A percentile compares a stretch with the other conserved stretches of the same genome.
Evolutionary conservation across 2,888 invertebrate species (phyloP).

Genomic region (Helicoverpa assulta): DNA sequence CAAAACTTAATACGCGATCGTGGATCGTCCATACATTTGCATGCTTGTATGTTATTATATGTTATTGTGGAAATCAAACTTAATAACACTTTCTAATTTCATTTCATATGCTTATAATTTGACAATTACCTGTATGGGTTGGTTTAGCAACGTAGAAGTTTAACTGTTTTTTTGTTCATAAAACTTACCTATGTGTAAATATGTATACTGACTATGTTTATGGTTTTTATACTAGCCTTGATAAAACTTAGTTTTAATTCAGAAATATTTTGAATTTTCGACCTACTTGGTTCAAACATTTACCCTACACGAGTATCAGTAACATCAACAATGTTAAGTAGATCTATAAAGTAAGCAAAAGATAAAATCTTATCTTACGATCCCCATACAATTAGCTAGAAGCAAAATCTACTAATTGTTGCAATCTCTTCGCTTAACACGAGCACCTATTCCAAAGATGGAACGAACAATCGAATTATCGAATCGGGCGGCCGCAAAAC

Average conservation of each 20-base stretch:
- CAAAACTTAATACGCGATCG: slow-evolving; percentile 73
- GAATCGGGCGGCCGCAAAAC: slow-evolving; percentile 73
- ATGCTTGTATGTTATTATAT: slow-evolving; percentile 77
- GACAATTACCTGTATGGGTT: slow-evolving; percentile 38
- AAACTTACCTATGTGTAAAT: neutral
- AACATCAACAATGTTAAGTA: slow-evolving; percentile 17
- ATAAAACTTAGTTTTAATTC: too few relatives aligned
- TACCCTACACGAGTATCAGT: slow-evolving; percentile 1
- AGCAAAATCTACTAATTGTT: slow-evolving; percentile 53
- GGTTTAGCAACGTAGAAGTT: slow-evolving; percentile 7
- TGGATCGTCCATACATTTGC: slow-evolving; percentile 76
- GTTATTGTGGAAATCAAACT: slow-evolving; percentile 69
- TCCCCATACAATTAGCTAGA: slow-evolving; percentile 42
- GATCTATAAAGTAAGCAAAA: slow-evolving; percentile 15
- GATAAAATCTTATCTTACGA: slow-evolving; percentile 33
- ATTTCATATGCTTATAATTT: slow-evolving; percentile 60
- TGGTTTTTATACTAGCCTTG: neutral
- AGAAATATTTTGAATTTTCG: neutral
- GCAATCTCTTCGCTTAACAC: slow-evolving; percentile 38
- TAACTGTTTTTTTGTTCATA: slow-evolving; percentile 5
- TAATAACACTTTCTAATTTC: slow-evolving; percentile 79
- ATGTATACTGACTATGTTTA: slow-evolving; percentile 16
- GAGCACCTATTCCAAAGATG: slow-evolving; percentile 50
- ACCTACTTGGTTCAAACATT: neutral
- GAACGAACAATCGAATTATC: slow-evolving; percentile 67